Base-by-base conservation (phyloP, 2,888 invertebrate species). In the Temnothorax unifasciatus region DNA sequence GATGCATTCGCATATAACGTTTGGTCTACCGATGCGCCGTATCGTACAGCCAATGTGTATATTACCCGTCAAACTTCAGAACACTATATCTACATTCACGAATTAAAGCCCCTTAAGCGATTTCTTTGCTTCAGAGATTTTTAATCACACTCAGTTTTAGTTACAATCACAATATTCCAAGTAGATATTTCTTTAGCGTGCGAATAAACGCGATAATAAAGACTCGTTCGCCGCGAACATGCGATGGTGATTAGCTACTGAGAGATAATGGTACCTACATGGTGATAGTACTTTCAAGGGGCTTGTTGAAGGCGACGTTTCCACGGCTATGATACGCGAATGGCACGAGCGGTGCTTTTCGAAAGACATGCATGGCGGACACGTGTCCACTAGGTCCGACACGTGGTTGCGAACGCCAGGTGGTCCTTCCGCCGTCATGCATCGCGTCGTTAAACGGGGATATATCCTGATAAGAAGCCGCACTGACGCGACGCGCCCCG, bases 301-400 rank as follows among this genome's bases (percentile, higher is more conserved):
- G 25, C 38, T 47, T 3, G 29, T 29, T 29, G 29, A n/a, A 71
- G 61, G 61, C 4, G 64, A 66, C 73, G 63, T 69, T 82, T 79
- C 52, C 47, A 71, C 52, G 13, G 50, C 34, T 41, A 83, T 29
- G 81, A 86, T 84, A 85, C 47, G 86, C 84, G 85, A 85, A 85
- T 74, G 85, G 83, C 75, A 84, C 63, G 85, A 85, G 84, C 52
- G 71, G 41, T 71, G 71, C 82, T 87, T 90, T 92, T 92, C 90
- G 87, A 88, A 92, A 89, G 91, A 91, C 47, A 91, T 61, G 82
- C 89, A 92, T 90, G 89, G 87, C 86, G 90, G 93, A 92, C 93
- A 93, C 93, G 93, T 93, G 93, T 93, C 93, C 93, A 88, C 88
- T 89, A 90, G 86, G 86, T 87, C 90, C 85, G 92, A 92, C 93